A percentile compares a stretch with the other conserved stretches of the same genome.
Conservation (phyloP, 2,797 vertebrate species). For the Phataginus tetradactyla region DNA sequence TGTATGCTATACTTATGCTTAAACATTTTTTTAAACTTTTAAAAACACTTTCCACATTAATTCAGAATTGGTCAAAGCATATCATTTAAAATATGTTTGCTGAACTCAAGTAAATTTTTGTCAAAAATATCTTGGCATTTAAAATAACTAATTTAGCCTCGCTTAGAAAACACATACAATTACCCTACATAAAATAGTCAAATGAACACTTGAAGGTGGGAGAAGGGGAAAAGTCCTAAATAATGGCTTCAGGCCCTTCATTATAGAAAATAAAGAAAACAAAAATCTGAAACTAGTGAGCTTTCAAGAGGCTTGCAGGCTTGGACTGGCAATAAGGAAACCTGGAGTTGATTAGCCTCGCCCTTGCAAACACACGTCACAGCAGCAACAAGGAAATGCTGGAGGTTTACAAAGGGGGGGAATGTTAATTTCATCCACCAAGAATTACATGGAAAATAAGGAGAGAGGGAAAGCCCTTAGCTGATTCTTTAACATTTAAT, state of each 20-base stretch:
- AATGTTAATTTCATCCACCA: neutral
- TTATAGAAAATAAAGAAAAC: slow-evolving; percentile 73
- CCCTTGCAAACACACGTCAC: slow-evolving; percentile 33
- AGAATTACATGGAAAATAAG: neutral
- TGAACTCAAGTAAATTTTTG: slow-evolving; percentile 59
- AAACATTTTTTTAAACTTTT: neutral
- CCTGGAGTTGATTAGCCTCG: slow-evolving; percentile 78
- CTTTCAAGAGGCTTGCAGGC: slow-evolving; percentile 76
- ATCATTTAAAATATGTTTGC: neutral
- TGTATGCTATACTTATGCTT: neutral
- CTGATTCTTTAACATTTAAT: neutral
- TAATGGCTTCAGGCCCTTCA: slow-evolving; percentile 79
- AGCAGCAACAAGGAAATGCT: slow-evolving; percentile 9
- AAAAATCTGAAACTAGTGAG: slow-evolving; percentile 49
- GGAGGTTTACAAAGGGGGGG: neutral
- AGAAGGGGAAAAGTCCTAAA: slow-evolving; percentile 67
- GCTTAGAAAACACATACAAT: slow-evolving; percentile 57
- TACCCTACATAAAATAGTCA: slow-evolving; percentile 54
- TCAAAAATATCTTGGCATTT: slow-evolving; percentile 53
- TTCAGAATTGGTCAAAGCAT: slow-evolving; percentile 35
- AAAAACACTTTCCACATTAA: neutral
- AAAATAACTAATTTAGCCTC: slow-evolving; percentile 57
- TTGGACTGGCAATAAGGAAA: slow-evolving; percentile 54
- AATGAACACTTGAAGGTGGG: slow-evolving; percentile 73
- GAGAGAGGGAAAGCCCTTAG: neutral